A percentile compares a stretch with the other conserved stretches of the same genome.
Conservation (phyloP, 2,113 vertebrate genomes). For the rabbit (Oryctolagus cuniculus) region mOryCun1.1 NC_091432.1:208491501-208492000, state of each 20-base stretch:
- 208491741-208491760: background rate
- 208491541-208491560: background rate
- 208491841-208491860: background rate
- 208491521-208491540: background rate
- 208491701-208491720: background rate
- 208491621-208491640: background rate
- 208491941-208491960: background rate
- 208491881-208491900: background rate
- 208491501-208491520: background rate
- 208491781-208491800: background rate
- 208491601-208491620: background rate
- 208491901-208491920: background rate
- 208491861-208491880: background rate
- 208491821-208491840: background rate
- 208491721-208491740: background rate
- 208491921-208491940: background rate
- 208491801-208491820: background rate
- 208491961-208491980: background rate
- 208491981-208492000: background rate
- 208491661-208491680: background rate
- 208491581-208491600: background rate
- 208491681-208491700: background rate
- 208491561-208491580: background rate
- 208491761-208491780: background rate
- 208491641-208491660: background rate